These are phyloP conservation scores for Nomada flava DNA, from an alignment of 2,888 invertebrate species.

Conservation along the genomic window DNA sequence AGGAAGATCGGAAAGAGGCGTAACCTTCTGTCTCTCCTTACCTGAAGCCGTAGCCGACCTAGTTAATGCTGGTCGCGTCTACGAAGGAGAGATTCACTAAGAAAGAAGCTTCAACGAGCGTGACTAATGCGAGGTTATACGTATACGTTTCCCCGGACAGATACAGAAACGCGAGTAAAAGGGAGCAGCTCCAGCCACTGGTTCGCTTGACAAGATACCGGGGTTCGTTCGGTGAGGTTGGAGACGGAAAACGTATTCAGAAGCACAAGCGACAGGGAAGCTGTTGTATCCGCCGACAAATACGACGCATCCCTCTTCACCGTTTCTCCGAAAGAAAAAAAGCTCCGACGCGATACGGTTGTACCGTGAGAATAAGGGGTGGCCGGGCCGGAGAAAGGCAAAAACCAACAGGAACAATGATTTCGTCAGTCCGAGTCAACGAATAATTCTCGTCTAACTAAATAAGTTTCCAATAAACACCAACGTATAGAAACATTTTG, in stretches of 20 bases:
- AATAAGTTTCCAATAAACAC: too few species aligned
- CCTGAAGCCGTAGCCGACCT: conserved; percentile 47
- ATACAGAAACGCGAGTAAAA: conserved; percentile 40
- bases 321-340: conserved; percentile 41
- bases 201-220: conserved; percentile 47
- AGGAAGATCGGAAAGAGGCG: conserved; percentile 41
- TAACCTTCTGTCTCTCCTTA: conserved; percentile 42
- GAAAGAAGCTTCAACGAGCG: conserved; percentile 73
- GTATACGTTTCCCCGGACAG: conserved; percentile 58
- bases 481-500: too few species aligned
- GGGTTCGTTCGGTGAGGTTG: conserved; percentile 47
- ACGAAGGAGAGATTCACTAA: conserved; percentile 67
- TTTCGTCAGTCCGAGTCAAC: not conserved
- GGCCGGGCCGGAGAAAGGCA: not conserved
- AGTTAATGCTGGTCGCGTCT: conserved; percentile 67
- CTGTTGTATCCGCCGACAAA: conserved; percentile 71
- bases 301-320: conserved; percentile 72
- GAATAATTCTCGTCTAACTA: not conserved
- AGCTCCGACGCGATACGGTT: conserved; percentile 4
- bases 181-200: conserved; percentile 37
- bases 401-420: conserved; percentile 16
- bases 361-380: not conserved
- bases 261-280: conserved; percentile 54
- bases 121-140: conserved; percentile 71
- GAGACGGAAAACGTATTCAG: conserved; percentile 64